These are phyloP conservation scores for Scaeva pyrastri DNA, from an alignment of 2,888 invertebrate genomes.

Conservation along the genomic window DNA sequence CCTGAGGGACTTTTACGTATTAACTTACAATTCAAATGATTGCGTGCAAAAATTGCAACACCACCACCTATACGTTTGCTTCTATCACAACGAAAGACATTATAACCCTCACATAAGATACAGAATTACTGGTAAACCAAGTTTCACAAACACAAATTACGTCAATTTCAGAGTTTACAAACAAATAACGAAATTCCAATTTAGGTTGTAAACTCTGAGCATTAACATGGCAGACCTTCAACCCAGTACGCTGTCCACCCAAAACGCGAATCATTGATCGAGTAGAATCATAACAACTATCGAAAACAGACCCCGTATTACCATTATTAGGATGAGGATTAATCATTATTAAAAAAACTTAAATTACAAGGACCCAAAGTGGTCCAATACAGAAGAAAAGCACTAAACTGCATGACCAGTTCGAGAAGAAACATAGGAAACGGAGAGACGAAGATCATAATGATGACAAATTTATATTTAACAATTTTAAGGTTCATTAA, in stretches of 20 bases:
- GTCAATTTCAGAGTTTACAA: too few species aligned
- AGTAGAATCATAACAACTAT: not conserved
- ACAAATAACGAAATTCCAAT: too few species aligned
- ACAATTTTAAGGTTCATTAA: not conserved
- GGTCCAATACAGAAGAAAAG: not conserved
- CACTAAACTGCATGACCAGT: not conserved
- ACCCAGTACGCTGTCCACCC: not conserved
- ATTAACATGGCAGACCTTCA: too few species aligned
- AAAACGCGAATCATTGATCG: not conserved
- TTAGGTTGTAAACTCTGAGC: too few species aligned
- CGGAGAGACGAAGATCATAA: not conserved
- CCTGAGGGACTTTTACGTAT: too few species aligned
- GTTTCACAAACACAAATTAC: not conserved
- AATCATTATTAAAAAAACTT: conserved; percentile 2
- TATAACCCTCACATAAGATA: too few species aligned
- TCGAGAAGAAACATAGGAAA: not conserved
- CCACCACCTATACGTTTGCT: too few species aligned
- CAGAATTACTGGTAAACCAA: too few species aligned
- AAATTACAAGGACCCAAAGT: not conserved
- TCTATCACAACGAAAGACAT: too few species aligned
- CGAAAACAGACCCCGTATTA: not conserved
- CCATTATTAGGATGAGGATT: not conserved
- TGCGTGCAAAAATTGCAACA: too few species aligned
- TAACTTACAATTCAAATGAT: too few species aligned
- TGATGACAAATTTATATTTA: not conserved